Percentiles rank a stretch among this genome's conserved stretches.
Evolutionary conservation across 2,113 vertebrate genomes (phyloP).

Genomic region (Macroglossus sobrinus): DNA sequence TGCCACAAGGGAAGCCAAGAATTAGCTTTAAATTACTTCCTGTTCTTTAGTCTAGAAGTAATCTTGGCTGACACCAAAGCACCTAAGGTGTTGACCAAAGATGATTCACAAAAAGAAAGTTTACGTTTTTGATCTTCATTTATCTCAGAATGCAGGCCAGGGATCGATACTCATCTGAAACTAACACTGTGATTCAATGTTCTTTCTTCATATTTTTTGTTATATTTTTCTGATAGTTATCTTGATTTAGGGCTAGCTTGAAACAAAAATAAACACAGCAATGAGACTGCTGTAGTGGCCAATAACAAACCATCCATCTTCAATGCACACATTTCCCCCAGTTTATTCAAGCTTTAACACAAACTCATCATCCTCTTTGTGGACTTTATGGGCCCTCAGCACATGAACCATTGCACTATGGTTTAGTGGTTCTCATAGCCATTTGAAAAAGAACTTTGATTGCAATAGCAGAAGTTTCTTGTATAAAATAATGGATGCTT

Average conservation of each 20-base stretch:
- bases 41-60: not conserved
- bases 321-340: not conserved
- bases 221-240: conserved; percentile 34
- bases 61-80: rapidly evolving
- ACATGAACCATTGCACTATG: not conserved
- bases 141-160: not conserved
- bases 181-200: not conserved
- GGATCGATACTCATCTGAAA: not conserved
- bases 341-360: conserved; percentile 54
- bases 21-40: not conserved
- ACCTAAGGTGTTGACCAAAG: not conserved
- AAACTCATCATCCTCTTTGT: conserved; percentile 30
- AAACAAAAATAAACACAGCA: conserved; percentile 53
- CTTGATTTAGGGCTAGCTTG: conserved; percentile 41
- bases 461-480: conserved; percentile 40
- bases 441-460: conserved; percentile 45
- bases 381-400: not conserved
- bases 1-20: not conserved
- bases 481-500: conserved; percentile 16
- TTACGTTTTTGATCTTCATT: not conserved
- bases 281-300: not conserved
- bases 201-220: not conserved
- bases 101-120: not conserved
- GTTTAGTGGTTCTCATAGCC: conserved; percentile 3
- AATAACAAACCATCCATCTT: conserved; percentile 22